Base-by-base conservation (phyloP, 2,113 vertebrate genomes). In the Progne subis region DNA sequence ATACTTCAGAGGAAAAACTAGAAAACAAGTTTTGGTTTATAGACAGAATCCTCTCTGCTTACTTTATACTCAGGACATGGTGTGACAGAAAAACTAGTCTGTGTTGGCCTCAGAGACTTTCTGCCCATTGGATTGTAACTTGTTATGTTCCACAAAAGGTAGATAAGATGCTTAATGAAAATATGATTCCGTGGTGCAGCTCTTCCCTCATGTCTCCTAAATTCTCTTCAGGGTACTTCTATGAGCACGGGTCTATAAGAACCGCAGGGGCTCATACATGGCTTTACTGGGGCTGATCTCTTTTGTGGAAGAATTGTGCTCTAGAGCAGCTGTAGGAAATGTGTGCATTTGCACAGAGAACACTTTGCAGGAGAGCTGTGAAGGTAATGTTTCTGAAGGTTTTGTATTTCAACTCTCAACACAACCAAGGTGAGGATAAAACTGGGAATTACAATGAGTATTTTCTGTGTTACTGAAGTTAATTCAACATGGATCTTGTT, bases 131-230 rank as follows among this genome's bases (percentile, higher is more conserved):
- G 19, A 6, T 47, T 1, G 0, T 14, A 41, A 61, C 25, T 1
- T 46, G 7, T 8, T 31, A 5, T 3, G 16, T 23, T 43, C 20
- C n/a, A 55, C 4, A 46, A 69, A 56, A 81, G 31, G 26, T 12
- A 39, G 32, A 34, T 21, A 50, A 46, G 17, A 13, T 79, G 4
- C 19, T 69, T 68, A 69, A 59, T 61, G 59, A 56, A 50, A 89
- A 49, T 11, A 39, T 0, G 0, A 31, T 55, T 47, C 37, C 37
- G 17, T 50, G 43, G 21, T 56, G 41, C 29, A 20, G 1, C 2
- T 23, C 46, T 76, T 79, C 9, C 26, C 44, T 68, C 24, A 18
- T 4, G 16, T 34, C 20, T 53, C 34, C 46, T 57, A 44, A 57
- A 56, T 41, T 44, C 56, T 70, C 9, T 31, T 52, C 10, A 21